Percentiles rank a stretch among this genome's conserved stretches.
Conservation (phyloP, 2,888 invertebrate genomes). For the Achlya flavicornis region DNA sequence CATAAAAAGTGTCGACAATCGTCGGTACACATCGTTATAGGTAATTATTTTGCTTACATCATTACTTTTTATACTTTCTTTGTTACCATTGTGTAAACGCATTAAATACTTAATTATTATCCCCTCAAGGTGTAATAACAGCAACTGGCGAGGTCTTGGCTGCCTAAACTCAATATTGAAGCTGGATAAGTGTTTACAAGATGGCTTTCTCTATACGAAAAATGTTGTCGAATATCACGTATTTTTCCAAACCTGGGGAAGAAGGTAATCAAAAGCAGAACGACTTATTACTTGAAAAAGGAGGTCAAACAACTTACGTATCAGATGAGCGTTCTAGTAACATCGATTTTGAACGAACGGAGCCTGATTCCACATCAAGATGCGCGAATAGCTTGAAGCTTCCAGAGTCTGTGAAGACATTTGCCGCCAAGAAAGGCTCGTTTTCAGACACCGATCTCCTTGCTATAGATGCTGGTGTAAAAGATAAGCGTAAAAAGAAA, state of each 20-base stretch:
- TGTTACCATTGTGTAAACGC: slow-evolving; percentile 4
- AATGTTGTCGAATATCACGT: slow-evolving; percentile 75
- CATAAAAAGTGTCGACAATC: slow-evolving; percentile 27
- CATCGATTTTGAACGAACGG: slow-evolving; percentile 51
- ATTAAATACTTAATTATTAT: background rate
- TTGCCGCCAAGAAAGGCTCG: slow-evolving; percentile 59
- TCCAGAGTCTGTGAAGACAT: slow-evolving; percentile 57
- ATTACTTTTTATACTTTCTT: slow-evolving; percentile 2
- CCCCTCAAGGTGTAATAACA: background rate
- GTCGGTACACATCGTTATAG: slow-evolving; percentile 32
- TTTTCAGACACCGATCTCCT: slow-evolving; percentile 70
- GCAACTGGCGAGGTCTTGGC: background rate
- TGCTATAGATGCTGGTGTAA: slow-evolving; percentile 35
- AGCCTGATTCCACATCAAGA: slow-evolving; percentile 69
- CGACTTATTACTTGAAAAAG: slow-evolving; percentile 18
- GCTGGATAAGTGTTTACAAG: slow-evolving; percentile 22
- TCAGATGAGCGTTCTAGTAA: slow-evolving; percentile 34
- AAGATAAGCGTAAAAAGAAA: slow-evolving; percentile 55
- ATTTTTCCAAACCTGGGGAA: slow-evolving; percentile 68
- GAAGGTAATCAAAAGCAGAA: slow-evolving; percentile 16
- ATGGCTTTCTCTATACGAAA: slow-evolving; percentile 78
- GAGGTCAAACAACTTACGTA: slow-evolving; percentile 30
- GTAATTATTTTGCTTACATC: slow-evolving; percentile 29
- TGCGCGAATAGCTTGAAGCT: slow-evolving; percentile 51
- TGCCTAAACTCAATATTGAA: background rate